Percentiles rank a stretch among this genome's conserved stretches.
phyloP scores from a whole-genome alignment of 2,888 invertebrate species.

The Hoplodrina blanda region DNA sequence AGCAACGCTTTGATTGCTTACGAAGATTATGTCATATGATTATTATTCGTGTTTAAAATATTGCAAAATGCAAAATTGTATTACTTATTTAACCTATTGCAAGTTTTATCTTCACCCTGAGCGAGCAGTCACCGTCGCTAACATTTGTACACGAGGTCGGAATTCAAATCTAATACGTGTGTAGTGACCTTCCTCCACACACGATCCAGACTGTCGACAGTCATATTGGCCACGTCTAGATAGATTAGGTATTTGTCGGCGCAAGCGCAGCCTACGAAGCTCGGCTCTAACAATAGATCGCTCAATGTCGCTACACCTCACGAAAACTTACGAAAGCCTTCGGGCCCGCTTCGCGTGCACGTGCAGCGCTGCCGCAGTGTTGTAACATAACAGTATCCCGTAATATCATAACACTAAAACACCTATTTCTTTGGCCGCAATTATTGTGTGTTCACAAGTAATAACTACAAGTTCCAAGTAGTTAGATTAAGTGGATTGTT shows the following conservation, averaged over 20 bases:
- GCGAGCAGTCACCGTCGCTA: constrained; percentile 57
- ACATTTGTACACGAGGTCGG: constrained; percentile 70
- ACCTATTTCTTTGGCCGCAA: constrained; percentile 61
- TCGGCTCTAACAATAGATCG: constrained; percentile 80
- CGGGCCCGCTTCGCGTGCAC: constrained; percentile 67
- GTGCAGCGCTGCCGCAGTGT: constrained; percentile 66
- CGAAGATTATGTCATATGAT: constrained; percentile 15
- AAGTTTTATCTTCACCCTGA: constrained; percentile 58
- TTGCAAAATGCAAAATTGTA: constrained; percentile 9
- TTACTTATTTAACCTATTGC: constrained; percentile 29
- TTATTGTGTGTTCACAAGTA: constrained; percentile 59
- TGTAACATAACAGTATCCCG: constrained; percentile 66
- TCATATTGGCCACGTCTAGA: constrained; percentile 55
- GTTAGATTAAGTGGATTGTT: constrained; percentile 47
- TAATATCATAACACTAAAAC: constrained; percentile 60
- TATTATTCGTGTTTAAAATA: constrained; percentile 17
- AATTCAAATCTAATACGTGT: constrained; percentile 68
- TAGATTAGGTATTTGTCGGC: constrained; percentile 53
- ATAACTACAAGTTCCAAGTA: constrained; percentile 48
- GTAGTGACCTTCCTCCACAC: constrained; percentile 79
- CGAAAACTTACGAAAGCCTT: constrained; percentile 86
- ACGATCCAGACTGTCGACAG: constrained; percentile 76
- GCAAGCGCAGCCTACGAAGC: constrained; percentile 59
- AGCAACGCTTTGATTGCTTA: background rate
- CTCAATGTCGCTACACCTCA: constrained; percentile 84